Evolutionary conservation across 2,797 vertebrate genomes (phyloP), one percentile per base, ranked within the genome.

Genomic region (Schizopygopsis malacanthus): DNA sequence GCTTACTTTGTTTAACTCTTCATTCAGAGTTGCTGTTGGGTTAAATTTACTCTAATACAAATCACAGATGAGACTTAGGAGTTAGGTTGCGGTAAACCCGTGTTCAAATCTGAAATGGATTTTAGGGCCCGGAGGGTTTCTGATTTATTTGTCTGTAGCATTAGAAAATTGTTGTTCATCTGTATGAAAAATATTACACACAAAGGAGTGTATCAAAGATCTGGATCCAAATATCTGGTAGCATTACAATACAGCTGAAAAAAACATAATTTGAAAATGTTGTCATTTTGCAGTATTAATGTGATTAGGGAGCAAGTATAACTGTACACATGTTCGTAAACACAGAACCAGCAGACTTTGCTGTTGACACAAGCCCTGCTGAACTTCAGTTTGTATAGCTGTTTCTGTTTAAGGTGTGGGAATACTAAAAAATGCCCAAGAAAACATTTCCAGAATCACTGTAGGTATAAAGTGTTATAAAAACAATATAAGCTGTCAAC

Each of bases 381-480:
- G 43, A 78, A 63, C 79, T 81, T 45, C 54, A 67, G 69, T 81
- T 75, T 85, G 56, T 71, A 54, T 45, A 82, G 67, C 83, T 67
- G 54, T 82, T 72, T 85, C 56, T 88, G 73, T 59, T 54, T 25
- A 79, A 82, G 87, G 83, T 88, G 83, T 85, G 33, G 25, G 47
- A 43, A 52, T 45, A 82, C 52, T 65, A 73, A 85, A 85, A 54
- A 81, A 52, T 33, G 82, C 85, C 83, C 56, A 83, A 86, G 76
- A 82, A 76, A 81, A 86, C 84, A 86, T 61, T 54, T 79, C 72
- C 70, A 69, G 67, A 80, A 52, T 83, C 87, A 73, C 16, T 87
- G 71, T 9, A 22, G 79, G 80, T 87, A 90, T 85, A 81, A 77
- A 84, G 87, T 89, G 69, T 82, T 70, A 63, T 70, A 69, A 81